A percentile compares a stretch with the other conserved stretches of the same genome.
Conservation (phyloP, 2,888 invertebrate genomes). For the Philopedon plagiatum region DNA sequence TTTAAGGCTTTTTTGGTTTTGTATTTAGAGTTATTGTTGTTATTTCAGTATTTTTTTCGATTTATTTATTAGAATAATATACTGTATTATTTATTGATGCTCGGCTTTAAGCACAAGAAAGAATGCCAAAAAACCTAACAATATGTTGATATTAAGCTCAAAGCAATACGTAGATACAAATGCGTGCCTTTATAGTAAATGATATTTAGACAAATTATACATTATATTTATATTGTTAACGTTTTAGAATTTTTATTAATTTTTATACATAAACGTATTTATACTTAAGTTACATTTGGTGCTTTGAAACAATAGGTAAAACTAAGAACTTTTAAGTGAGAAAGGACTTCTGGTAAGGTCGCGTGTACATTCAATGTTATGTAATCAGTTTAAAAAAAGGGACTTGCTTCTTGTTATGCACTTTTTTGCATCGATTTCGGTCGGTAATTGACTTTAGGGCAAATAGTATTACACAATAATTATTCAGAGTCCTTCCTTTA, state of each 20-base stretch:
- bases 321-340: too few relatives aligned
- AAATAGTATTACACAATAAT: too few relatives aligned
- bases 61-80: neutral
- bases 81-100: neutral
- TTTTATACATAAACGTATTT: neutral
- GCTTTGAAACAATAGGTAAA: too few relatives aligned
- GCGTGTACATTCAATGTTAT: too few relatives aligned
- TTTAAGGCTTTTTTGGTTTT: neutral
- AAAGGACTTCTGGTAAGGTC: too few relatives aligned
- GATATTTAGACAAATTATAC: neutral
- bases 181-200: neutral
- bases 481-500: too few relatives aligned
- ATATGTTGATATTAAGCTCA: constrained; percentile 12
- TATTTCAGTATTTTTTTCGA: constrained; percentile 20
- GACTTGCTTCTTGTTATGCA: too few relatives aligned
- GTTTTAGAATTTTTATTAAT: neutral
- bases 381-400: too few relatives aligned
- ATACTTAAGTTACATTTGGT: neutral
- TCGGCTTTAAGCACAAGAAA: neutral
- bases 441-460: too few relatives aligned
- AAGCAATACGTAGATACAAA: constrained; percentile 3
- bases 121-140: constrained; percentile 3
- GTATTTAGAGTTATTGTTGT: neutral
- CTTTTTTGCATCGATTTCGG: too few relatives aligned
- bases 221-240: neutral